Evolutionary conservation across 2,113 vertebrate genomes (phyloP).

Genomic region (Petaurus breviceps): DNA sequence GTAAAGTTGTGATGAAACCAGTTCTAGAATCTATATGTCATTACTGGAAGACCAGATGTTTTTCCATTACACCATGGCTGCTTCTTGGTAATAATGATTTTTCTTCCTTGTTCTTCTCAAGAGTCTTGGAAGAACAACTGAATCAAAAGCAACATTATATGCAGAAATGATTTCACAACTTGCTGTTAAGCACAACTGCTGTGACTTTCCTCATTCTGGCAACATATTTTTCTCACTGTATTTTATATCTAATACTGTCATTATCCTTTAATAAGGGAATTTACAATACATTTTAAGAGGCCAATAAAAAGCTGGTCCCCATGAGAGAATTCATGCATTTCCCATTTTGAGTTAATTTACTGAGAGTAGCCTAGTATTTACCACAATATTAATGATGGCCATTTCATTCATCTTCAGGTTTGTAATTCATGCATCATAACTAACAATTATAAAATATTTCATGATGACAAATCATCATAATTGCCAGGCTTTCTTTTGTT

Average conservation of each 20-base stretch:
- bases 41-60: background rate
- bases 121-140: background rate
- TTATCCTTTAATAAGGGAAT: conserved; percentile 4
- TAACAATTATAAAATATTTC: background rate
- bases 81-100: background rate
- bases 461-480: background rate
- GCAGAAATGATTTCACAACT: background rate
- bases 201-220: background rate
- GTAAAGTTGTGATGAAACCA: background rate
- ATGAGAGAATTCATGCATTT: background rate
- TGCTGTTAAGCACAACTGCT: background rate
- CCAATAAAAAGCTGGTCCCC: background rate
- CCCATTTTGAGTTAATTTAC: background rate
- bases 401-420: background rate
- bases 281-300: conserved; percentile 1
- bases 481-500: background rate
- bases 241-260: background rate
- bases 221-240: background rate
- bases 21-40: background rate
- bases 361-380: background rate
- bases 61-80: background rate
- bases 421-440: background rate
- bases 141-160: background rate
- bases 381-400: background rate
- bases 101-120: background rate